Base-by-base conservation (phyloP, 92 coral and sea anemone genomes). In the Actinostola sp. region DNA sequence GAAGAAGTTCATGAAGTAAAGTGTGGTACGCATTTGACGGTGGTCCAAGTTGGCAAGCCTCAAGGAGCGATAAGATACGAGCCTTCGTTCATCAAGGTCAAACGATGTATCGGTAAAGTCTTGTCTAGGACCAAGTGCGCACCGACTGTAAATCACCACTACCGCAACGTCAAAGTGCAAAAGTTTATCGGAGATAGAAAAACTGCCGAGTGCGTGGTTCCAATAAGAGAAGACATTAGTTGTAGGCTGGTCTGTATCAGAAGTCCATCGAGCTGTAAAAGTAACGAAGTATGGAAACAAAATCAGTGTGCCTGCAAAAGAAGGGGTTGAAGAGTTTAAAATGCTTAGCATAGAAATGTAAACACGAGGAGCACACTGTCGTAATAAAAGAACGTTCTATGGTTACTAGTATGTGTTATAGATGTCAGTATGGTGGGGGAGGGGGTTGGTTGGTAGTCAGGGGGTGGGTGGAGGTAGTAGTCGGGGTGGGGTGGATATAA, bases 61-160 rank as follows among this genome's bases (percentile, higher is more conserved):
- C 3, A 27, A 6, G 63, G 63, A 9, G 3, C 36, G 1, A 16
- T 57, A 4, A 25, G 39, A 27, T 57, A 57, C 63, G 63, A 57
- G 63, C 63, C 63, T 30, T 2, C 38, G 36, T 57, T 20, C 39
- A 30, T 57, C 35, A 57, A 57, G 21, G 39, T 57, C 38, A 57
- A 57, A 12, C 36, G 63, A 12, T 57, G 63, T 29, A 57, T 27
- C 39, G 63, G 63, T 1, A 57, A 30, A 29, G 63, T 30, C 33
- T 20, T 26, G 1, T 2, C 63, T 2, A 28, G 63, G 6, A 57
- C 39, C 10, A 57, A 30, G 13, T 57, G 63, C 15, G 63, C 39
- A 13, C 63, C 63, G 1, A 12, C 0, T 1, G 19, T 3, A 20
- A 20, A 53, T 20, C 20, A 6, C n/a, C 63, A 30, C 17, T 57